Conservation (phyloP, 2,888 invertebrate species). For the Xanthostigma xanthostigma region DNA sequence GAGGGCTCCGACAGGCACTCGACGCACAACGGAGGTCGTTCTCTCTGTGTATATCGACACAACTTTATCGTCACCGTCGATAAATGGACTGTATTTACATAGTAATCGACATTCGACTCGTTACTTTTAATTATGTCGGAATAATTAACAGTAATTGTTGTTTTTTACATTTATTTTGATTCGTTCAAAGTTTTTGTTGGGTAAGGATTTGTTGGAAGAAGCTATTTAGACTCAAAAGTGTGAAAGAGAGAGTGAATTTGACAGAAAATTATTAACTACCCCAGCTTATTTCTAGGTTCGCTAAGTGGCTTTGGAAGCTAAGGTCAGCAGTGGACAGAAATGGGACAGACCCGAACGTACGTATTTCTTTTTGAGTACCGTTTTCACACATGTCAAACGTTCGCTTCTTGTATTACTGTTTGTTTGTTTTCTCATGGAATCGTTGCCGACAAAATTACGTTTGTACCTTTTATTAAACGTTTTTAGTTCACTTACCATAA, state of each 20-base stretch:
- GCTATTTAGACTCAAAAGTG: constrained; percentile 16
- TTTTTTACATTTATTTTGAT: neutral
- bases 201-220: neutral
- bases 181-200: neutral
- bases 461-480: no score
- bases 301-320: constrained; percentile 27
- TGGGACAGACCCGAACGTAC: constrained; percentile 28
- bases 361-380: constrained; percentile 29
- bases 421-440: no score
- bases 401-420: no score
- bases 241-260: constrained; percentile 32
- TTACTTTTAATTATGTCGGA: neutral
- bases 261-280: constrained; percentile 43
- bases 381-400: constrained; percentile 13
- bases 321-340: constrained; percentile 18
- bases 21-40: neutral
- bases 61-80: neutral
- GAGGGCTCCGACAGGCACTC: constrained; percentile 13
- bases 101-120: neutral
- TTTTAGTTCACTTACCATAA: no score
- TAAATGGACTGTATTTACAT: neutral
- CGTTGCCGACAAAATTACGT: no score
- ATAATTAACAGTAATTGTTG: neutral
- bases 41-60: neutral
- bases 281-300: constrained; percentile 47